These are phyloP conservation scores for Hydrozoanthus gracilis DNA, from an alignment of 92 coral and sea anemone genomes.

Conservation along the genomic window DNA sequence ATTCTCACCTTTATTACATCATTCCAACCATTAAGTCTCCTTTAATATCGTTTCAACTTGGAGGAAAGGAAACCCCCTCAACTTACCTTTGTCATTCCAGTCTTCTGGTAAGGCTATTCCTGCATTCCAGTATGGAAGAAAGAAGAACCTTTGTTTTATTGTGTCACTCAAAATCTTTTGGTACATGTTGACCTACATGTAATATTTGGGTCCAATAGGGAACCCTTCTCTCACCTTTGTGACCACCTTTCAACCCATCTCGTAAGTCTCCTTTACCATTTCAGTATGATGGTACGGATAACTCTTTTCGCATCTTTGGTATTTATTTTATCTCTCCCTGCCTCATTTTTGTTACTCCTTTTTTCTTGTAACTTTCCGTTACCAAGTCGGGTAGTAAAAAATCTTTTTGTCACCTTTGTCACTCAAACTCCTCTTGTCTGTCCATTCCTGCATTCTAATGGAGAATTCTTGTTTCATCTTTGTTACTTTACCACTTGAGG, in stretches of 20 bases:
- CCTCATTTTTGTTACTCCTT: neutral
- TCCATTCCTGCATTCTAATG: neutral
- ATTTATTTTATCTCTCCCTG: constrained; percentile 61
- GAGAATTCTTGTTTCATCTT: neutral
- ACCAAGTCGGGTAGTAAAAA: constrained; percentile 55
- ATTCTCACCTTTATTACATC: neutral
- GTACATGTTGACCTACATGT: no score
- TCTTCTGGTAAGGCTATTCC: neutral
- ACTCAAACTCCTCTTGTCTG: constrained; percentile 75
- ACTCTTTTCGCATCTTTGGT: neutral
- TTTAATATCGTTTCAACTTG: neutral
- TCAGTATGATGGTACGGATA: neutral
- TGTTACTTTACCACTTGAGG: neutral
- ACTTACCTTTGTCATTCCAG: neutral
- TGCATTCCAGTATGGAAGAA: neutral
- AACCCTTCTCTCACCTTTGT: no score
- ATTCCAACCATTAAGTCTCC: neutral
- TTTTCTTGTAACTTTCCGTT: neutral
- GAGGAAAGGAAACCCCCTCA: neutral
- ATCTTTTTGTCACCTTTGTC: constrained; percentile 78
- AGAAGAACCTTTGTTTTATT: neutral
- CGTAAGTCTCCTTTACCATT: neutral
- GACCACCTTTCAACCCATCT: neutral
- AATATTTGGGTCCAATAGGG: no score
- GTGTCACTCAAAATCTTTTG: no score